Conservation (phyloP, 2,113 vertebrate genomes). For the Pelobates fuscus region DNA sequence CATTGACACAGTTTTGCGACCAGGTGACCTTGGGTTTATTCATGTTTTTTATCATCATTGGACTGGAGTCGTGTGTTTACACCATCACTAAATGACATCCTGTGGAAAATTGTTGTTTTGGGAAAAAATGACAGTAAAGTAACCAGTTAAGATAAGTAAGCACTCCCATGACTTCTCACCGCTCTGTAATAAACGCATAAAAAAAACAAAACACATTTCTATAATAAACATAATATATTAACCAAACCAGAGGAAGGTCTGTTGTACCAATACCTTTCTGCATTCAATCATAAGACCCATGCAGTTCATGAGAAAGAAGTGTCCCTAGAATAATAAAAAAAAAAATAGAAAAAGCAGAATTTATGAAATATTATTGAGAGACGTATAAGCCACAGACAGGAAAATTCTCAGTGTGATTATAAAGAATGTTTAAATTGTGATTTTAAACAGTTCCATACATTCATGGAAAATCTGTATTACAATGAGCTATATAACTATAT, state of each 20-base stretch:
- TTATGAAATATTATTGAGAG: neutral
- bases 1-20: neutral
- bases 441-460: neutral
- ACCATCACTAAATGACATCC: constrained; percentile 4
- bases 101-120: constrained; percentile 34
- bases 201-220: neutral
- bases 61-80: constrained; percentile 2
- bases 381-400: neutral
- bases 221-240: constrained; percentile 18
- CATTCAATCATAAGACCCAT: neutral
- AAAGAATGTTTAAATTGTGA: neutral
- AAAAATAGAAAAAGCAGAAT: neutral
- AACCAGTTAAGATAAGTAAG: constrained; percentile 1
- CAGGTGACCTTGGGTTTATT: neutral
- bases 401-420: neutral
- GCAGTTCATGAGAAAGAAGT: constrained; percentile 1
- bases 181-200: constrained; percentile 15
- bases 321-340: neutral
- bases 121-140: constrained; percentile 20
- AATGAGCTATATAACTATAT: constrained; percentile 9
- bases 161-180: constrained; percentile 12
- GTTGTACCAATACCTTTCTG: neutral
- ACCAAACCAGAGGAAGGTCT: neutral
- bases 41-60: constrained; percentile 1
- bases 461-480: constrained; percentile 6